These are phyloP conservation scores for Leptinotarsa lineolata DNA, from an alignment of 1,140 invertebrate species.

Conservation along the genomic window DNA sequence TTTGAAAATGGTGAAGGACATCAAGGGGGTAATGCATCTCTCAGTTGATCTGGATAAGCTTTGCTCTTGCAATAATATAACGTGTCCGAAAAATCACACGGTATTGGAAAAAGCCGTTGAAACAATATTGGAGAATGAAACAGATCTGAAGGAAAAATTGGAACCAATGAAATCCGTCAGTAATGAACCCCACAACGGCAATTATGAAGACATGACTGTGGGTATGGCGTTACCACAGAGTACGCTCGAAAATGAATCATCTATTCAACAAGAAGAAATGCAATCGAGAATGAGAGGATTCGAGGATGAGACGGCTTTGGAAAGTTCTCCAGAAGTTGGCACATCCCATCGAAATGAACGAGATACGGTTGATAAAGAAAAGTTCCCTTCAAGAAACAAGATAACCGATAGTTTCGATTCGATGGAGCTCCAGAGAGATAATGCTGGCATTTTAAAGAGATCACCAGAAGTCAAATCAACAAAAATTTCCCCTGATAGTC, in stretches of 20 bases:
- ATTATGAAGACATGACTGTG: not conserved
- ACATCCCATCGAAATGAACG: not conserved
- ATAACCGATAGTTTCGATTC: slow-evolving; percentile 9
- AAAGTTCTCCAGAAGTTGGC: not conserved
- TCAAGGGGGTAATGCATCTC: slow-evolving; percentile 39
- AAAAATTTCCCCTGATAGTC: not conserved
- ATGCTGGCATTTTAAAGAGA: slow-evolving; percentile 8
- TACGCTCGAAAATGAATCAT: not conserved
- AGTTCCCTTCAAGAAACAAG: not conserved
- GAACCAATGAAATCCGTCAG: not conserved
- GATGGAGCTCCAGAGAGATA: not conserved
- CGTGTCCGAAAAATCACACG: slow-evolving; percentile 37
- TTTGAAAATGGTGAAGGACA: slow-evolving; percentile 34
- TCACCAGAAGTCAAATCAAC: not conserved
- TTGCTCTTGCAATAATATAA: slow-evolving; percentile 43
- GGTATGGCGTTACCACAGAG: not conserved
- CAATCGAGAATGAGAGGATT: not conserved
- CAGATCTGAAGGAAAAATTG: slow-evolving; percentile 37
- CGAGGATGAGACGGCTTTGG: not conserved
- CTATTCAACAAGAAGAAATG: not conserved
- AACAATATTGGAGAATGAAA: slow-evolving; percentile 37
- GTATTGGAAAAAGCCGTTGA: slow-evolving; percentile 34
- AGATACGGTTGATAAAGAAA: not conserved
- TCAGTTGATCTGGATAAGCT: slow-evolving; percentile 42
- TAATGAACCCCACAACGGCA: not conserved